Conservation (phyloP, 2,888 invertebrate species). For the Polymixis lichenea region DNA sequence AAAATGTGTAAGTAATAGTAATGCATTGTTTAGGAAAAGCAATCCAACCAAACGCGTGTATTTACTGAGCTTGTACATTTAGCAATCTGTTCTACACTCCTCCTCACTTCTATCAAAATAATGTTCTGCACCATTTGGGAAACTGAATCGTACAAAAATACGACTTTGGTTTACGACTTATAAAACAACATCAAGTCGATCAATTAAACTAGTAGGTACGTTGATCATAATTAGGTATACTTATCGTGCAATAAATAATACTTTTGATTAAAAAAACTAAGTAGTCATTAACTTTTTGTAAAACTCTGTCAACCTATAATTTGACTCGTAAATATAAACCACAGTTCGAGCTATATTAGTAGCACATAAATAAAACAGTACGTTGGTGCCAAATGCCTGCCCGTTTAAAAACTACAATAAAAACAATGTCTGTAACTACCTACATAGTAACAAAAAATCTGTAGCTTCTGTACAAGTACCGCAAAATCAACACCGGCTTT, state of each 20-base stretch:
- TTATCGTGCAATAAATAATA: too few relatives aligned
- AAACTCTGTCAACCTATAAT: neutral
- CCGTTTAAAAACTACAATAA: slow-evolving; percentile 29
- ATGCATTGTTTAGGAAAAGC: slow-evolving; percentile 2
- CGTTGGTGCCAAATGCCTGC: slow-evolving; percentile 38
- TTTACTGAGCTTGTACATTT: neutral
- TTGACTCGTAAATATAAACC: slow-evolving; percentile 29
- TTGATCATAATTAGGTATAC: neutral
- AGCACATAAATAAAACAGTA: slow-evolving; percentile 25
- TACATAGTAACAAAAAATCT: slow-evolving; percentile 11
- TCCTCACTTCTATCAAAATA: neutral
- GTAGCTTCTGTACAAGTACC: neutral
- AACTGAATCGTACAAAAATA: neutral
- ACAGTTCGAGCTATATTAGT: slow-evolving; percentile 28
- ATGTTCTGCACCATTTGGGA: neutral
- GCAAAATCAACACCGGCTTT: neutral
- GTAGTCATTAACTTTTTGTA: neutral
- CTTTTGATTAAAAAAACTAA: neutral
- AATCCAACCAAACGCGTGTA: neutral
- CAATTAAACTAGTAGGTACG: neutral
- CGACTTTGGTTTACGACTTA: neutral
- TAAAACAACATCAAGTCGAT: neutral
- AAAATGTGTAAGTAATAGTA: neutral
- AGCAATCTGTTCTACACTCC: neutral
- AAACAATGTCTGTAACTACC: slow-evolving; percentile 24